phyloP scores from a whole-genome alignment of 1,140 invertebrate genomes.

The Amphibalanus amphitrite region DNA sequence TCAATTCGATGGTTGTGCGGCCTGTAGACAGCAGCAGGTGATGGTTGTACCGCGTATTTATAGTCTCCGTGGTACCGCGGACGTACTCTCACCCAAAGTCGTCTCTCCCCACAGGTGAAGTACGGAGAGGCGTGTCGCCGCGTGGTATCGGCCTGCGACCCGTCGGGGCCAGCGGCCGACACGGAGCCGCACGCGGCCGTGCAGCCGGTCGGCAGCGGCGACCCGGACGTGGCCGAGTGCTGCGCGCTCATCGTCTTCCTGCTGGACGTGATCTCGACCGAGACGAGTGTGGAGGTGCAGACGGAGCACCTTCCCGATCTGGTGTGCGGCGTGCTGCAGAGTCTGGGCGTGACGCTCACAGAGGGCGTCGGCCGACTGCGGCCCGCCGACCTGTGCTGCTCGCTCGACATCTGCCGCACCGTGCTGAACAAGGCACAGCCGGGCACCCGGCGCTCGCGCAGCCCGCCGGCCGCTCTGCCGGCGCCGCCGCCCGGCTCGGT shows the following conservation, averaged over 20 bases:
- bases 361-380: background rate
- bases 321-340: constrained; percentile 38
- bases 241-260: constrained; percentile 59
- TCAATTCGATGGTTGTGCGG: too few relatives aligned
- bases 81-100: too few relatives aligned
- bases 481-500: background rate
- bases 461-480: background rate
- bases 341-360: background rate
- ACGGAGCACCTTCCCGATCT: constrained; percentile 57
- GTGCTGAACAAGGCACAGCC: background rate
- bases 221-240: constrained; percentile 28
- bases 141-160: background rate
- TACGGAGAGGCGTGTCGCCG: background rate
- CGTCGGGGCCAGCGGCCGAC: constrained; percentile 13
- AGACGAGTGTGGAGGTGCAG: constrained; percentile 61
- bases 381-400: background rate
- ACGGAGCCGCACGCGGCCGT: constrained; percentile 12
- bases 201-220: constrained; percentile 20
- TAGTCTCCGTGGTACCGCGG: too few relatives aligned
- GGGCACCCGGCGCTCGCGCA: background rate
- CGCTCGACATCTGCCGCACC: background rate
- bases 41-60: too few relatives aligned
- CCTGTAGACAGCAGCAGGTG: too few relatives aligned
- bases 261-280: constrained; percentile 56
- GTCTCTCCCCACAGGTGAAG: constrained; percentile 23